These are phyloP conservation scores for Mesochorus sp. DNA, from an alignment of 2,888 invertebrate species.

Conservation along the genomic window DNA sequence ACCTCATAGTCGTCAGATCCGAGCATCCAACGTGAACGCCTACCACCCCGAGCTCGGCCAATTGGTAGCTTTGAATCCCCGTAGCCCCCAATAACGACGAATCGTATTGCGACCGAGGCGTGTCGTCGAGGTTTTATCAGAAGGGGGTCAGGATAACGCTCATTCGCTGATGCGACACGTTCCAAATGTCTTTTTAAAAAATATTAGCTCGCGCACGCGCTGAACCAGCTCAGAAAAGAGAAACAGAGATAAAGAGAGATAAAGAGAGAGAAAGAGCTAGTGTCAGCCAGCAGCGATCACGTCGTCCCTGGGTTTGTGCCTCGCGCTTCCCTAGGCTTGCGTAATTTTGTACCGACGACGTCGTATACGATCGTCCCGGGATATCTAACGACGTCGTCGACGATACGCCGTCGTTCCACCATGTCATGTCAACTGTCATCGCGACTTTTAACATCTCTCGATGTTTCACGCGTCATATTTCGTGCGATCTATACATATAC, in stretches of 20 bases:
- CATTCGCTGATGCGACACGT: constrained; percentile 12
- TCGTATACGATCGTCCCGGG: constrained; percentile 44
- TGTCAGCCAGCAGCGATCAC: constrained; percentile 9
- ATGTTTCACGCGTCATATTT: constrained; percentile 47
- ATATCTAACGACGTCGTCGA: constrained; percentile 58
- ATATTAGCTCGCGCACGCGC: constrained; percentile 39
- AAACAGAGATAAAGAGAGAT: neutral
- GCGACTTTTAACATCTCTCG: constrained; percentile 73
- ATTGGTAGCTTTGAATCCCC: constrained; percentile 42
- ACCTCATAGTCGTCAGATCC: constrained; percentile 8
- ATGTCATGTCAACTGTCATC: constrained; percentile 77
- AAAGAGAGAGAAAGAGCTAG: neutral
- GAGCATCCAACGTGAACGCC: constrained; percentile 59
- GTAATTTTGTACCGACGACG: constrained; percentile 65
- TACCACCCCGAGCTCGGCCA: constrained; percentile 47
- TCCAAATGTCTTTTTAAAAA: constrained; percentile 25
- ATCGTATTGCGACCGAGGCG: constrained; percentile 46
- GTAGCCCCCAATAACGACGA: constrained; percentile 38
- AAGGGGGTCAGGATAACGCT: constrained; percentile 41
- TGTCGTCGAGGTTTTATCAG: neutral
- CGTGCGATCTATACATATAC: constrained; percentile 10
- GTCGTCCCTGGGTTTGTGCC: constrained; percentile 37
- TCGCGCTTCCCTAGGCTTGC: constrained; percentile 60
- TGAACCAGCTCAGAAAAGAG: neutral
- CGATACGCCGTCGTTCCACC: constrained; percentile 55